Percentiles rank a stretch among this genome's conserved stretches.
These are phyloP conservation scores for Pyrocephalus nanus DNA, from an alignment of 2,797 vertebrate genomes.

Conservation along the genomic window DNA sequence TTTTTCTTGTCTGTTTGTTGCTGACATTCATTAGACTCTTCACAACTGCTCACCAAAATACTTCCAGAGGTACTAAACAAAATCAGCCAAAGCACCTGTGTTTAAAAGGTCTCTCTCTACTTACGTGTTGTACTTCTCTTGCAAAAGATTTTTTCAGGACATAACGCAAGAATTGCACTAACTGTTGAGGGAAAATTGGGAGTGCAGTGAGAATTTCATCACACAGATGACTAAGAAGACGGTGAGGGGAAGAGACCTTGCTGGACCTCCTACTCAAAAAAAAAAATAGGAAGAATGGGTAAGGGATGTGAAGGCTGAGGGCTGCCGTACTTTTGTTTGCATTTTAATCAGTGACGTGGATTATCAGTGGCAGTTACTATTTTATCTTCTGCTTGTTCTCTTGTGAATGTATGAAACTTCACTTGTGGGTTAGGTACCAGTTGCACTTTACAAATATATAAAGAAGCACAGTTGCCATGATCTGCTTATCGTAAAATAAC, in stretches of 20 bases:
- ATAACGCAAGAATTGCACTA: not conserved
- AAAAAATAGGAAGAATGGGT: not conserved
- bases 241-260: not conserved
- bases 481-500: not conserved
- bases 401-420: not conserved
- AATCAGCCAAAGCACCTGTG: not conserved
- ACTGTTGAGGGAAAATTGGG: not conserved
- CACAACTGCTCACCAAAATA: not conserved
- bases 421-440: not conserved
- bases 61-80: not conserved
- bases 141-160: not conserved
- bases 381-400: not conserved
- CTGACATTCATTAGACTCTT: not conserved
- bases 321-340: not conserved
- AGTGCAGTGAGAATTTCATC: not conserved
- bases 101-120: not conserved
- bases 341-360: not conserved
- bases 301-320: not conserved
- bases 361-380: not conserved
- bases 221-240: rapidly evolving
- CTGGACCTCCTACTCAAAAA: not conserved
- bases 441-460: not conserved
- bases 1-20: not conserved
- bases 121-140: not conserved
- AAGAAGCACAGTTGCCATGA: not conserved